Evolutionary conservation across 30 jellyfish, hydroid and myxozoan species (phyloP).

Genomic region (Cassiopea xamachana): DNA sequence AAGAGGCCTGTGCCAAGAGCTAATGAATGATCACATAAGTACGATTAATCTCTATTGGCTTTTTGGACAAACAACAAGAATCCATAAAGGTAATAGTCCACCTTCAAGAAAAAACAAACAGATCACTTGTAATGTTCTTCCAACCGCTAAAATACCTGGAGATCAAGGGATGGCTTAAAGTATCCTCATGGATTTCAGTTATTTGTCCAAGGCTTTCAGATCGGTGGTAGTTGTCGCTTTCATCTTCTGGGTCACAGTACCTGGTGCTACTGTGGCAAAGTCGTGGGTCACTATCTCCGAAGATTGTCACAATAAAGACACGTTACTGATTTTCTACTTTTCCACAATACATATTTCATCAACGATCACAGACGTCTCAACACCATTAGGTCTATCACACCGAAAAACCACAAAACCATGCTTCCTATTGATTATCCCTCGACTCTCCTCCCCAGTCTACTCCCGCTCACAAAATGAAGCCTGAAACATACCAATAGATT

Average conservation of each 20-base stretch:
- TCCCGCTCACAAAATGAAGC: too few relatives aligned
- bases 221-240: not conserved
- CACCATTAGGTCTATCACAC: too few relatives aligned
- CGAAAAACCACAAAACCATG: too few relatives aligned
- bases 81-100: not conserved
- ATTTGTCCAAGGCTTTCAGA: not conserved
- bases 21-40: not conserved
- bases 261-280: not conserved
- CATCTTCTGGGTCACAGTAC: conserved; percentile 2
- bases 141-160: conserved; percentile 3
- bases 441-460: too few relatives aligned
- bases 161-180: conserved; percentile 9
- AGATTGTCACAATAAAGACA: not conserved
- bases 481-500: too few relatives aligned
- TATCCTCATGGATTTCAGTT: not conserved
- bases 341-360: not conserved
- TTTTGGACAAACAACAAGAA: not conserved
- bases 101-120: not conserved
- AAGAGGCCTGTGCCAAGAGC: not conserved
- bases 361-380: too few relatives aligned
- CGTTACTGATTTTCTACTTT: not conserved
- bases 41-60: not conserved
- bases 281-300: not conserved
- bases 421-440: too few relatives aligned
- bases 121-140: not conserved